These are phyloP conservation scores for Amiota mariae DNA, from an alignment of 2,888 invertebrate species.

Conservation along the genomic window DNA sequence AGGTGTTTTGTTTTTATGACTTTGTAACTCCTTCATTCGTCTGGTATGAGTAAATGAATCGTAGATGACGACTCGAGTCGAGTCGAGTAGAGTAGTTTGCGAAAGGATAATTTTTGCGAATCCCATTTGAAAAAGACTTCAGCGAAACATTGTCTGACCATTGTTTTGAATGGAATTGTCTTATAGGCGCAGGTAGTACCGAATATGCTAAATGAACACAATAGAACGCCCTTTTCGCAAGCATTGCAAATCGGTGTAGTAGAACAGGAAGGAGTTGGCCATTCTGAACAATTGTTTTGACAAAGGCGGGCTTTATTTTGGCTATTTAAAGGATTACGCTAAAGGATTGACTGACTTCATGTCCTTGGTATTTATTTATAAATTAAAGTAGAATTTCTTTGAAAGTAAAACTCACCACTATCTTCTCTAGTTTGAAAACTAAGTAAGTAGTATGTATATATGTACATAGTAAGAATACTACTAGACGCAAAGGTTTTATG, in stretches of 20 bases:
- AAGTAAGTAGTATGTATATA: too few species aligned
- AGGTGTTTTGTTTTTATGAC: conserved; percentile 70
- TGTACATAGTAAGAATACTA: background rate
- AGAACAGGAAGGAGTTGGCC: conserved; percentile 52
- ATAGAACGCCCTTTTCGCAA: conserved; percentile 58
- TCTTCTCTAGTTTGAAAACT: too few species aligned
- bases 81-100: background rate
- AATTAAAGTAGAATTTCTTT: too few species aligned
- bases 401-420: too few species aligned
- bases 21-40: conserved; percentile 64
- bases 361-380: conserved; percentile 57
- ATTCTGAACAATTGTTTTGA: conserved; percentile 59
- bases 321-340: conserved; percentile 73
- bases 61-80: conserved; percentile 18
- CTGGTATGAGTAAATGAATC: conserved; percentile 28
- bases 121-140: conserved; percentile 22
- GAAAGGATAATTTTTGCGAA: conserved; percentile 56
- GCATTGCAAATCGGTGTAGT: conserved; percentile 50
- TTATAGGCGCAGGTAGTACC: conserved; percentile 37
- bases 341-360: conserved; percentile 70
- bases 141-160: conserved; percentile 38
- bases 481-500: conserved; percentile 47
- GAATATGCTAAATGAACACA: conserved; percentile 53
- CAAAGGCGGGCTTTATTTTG: conserved; percentile 72
- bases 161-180: conserved; percentile 32